Base-by-base conservation (phyloP, 2,797 vertebrate species). In the Gymnodraco acuticeps region DNA sequence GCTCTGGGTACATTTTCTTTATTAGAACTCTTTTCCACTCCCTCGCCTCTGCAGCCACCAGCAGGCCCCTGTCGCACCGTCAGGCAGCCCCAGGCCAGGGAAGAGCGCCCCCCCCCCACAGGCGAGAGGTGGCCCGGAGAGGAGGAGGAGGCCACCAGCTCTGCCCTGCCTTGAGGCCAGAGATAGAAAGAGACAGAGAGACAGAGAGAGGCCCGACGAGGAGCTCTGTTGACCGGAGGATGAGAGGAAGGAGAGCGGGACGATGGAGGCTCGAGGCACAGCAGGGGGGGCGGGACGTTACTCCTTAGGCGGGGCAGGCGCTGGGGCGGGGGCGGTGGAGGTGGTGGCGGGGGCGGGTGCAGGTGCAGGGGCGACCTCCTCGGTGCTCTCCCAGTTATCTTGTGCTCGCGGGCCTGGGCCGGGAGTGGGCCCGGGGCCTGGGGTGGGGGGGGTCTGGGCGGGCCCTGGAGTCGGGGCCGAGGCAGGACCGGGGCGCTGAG, bases 331-430 rank as follows among this genome's bases (percentile, higher is more conserved):
- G 7, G 92, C 87, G 33, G 73, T 48, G 8, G 72, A 51, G 62
- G 66, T 50, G 45, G 54, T 12, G 33, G 96, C 92, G 67, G 78
- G 62, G 53, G 95, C 95, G 90, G 95, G 95, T 70, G 96, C 92
- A 47, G 63, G 96, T 92, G 96, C 91, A 5, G 96, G 96, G 85
- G 97, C 90, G 52, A 96, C 96, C 94, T 99, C 98, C 96, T 99
- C 98, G 77, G 96, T 95, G 95, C 96, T 96, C 95, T 99, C 98
- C 78, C 96, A 99, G 92, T 96, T 98, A 93, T 99, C 98, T 97
- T 98, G 97, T 98, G 98, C 97, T 98, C 97, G 96, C 88, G 97
- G 96, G 94, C 97, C 97, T 74, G 96, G 95, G 58, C 87, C 79
- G 16, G 93, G 89, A 81, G 82, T 69, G 58, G 91, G 83, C 46